A percentile compares a stretch with the other conserved stretches of the same genome.
phyloP scores from a whole-genome alignment of 1,140 invertebrate genomes.

The Notospermus geniculatus region DNA sequence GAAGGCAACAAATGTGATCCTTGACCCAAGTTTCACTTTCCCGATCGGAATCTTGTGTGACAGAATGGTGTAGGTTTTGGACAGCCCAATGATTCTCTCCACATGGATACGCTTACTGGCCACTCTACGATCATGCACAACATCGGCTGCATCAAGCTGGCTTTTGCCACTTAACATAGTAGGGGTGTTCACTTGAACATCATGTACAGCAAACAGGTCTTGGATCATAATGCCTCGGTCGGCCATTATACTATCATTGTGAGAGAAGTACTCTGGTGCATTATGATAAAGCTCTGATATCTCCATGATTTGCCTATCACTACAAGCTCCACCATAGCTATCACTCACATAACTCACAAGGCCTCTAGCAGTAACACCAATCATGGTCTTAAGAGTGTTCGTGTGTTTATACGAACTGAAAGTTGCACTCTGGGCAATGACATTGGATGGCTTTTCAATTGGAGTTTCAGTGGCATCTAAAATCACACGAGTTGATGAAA shows the following conservation, averaged over 20 bases:
- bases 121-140: constrained; percentile 22
- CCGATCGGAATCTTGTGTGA: constrained; percentile 11
- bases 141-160: constrained; percentile 17
- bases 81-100: constrained; percentile 24
- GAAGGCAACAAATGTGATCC: constrained; percentile 24
- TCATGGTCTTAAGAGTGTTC: constrained; percentile 26
- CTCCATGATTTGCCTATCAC: constrained; percentile 25
- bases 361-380: constrained; percentile 20
- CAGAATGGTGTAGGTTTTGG: constrained; percentile 26
- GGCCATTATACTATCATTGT: constrained; percentile 25
- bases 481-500: constrained; percentile 22
- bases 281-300: constrained; percentile 11
- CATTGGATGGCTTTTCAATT: constrained; percentile 20
- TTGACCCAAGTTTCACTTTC: constrained; percentile 9
- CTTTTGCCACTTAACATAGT: constrained; percentile 20
- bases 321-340: constrained; percentile 15
- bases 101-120: constrained; percentile 26
- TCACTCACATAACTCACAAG: constrained; percentile 19
- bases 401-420: constrained; percentile 25
- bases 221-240: constrained; percentile 28
- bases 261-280: constrained; percentile 16
- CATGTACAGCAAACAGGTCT: constrained; percentile 22
- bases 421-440: no score
- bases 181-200: no score
- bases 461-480: constrained; percentile 27